These are phyloP conservation scores for Tretioscincus oriximinensis DNA, from an alignment of 2,113 vertebrate species.

Conservation along the genomic window DNA sequence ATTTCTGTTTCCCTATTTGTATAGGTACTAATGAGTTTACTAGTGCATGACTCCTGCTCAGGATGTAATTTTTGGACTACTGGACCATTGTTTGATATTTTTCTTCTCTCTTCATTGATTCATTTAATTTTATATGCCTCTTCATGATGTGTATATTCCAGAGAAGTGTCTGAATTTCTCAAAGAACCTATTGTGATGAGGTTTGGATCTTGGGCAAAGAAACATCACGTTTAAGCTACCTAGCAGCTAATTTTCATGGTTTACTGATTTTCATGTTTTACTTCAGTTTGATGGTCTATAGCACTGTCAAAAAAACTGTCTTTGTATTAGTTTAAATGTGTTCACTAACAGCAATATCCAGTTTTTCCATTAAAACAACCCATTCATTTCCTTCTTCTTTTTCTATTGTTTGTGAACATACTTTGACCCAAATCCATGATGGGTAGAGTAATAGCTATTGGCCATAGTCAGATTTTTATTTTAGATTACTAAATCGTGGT, in stretches of 20 bases:
- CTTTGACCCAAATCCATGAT: too few relatives aligned
- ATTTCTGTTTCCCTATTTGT: constrained; percentile 4
- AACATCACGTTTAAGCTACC: neutral
- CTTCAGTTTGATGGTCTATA: too few relatives aligned
- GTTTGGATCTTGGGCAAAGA: neutral
- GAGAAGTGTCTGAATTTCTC: neutral
- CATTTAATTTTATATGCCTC: neutral
- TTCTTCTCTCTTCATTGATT: neutral
- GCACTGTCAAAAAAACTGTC: too few relatives aligned
- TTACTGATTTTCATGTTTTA: too few relatives aligned
- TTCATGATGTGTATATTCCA: neutral
- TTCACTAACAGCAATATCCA: neutral
- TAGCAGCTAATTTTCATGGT: too few relatives aligned
- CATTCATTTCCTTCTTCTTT: too few relatives aligned
- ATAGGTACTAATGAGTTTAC: neutral
- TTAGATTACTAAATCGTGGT: too few relatives aligned
- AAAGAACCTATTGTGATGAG: neutral
- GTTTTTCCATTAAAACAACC: neutral
- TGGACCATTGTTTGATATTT: neutral
- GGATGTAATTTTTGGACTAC: neutral
- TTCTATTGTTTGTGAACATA: too few relatives aligned
- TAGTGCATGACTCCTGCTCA: neutral
- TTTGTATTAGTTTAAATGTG: too few relatives aligned
- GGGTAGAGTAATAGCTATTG: too few relatives aligned
- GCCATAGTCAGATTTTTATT: too few relatives aligned